A percentile compares a stretch with the other conserved stretches of the same genome.
phyloP scores from a whole-genome alignment of 2,888 invertebrate genomes.

The Cephus spinipes region DNA sequence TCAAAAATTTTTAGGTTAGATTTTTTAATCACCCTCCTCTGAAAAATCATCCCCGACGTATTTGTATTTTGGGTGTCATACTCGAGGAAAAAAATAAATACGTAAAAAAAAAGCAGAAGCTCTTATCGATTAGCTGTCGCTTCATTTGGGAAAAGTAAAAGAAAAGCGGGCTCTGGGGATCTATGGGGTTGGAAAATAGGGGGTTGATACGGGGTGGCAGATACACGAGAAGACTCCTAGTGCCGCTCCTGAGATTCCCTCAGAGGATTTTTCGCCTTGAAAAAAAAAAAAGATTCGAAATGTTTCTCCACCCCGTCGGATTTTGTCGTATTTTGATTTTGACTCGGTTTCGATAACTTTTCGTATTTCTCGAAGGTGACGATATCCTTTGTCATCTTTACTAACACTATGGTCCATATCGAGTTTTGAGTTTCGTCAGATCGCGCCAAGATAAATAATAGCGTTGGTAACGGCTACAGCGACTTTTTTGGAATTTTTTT shows the following conservation, averaged over 20 bases:
- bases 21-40: too few relatives aligned
- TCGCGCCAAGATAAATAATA: too few relatives aligned
- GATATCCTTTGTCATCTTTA: neutral
- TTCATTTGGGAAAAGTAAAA: conserved; percentile 63
- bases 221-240: conserved; percentile 62
- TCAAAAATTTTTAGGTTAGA: too few relatives aligned
- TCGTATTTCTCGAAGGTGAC: neutral
- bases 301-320: neutral
- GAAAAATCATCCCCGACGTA: too few relatives aligned
- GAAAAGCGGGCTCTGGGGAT: conserved; percentile 62
- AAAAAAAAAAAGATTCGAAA: neutral
- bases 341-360: conserved; percentile 8
- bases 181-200: conserved; percentile 27
- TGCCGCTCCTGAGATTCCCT: conserved; percentile 26
- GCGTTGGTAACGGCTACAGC: too few relatives aligned
- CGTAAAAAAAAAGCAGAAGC: conserved; percentile 32
- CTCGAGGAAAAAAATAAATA: neutral
- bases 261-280: neutral
- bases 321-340: conserved; percentile 6
- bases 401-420: too few relatives aligned
- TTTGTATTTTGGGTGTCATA: too few relatives aligned
- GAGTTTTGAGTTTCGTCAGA: too few relatives aligned
- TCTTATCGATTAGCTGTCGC: conserved; percentile 63
- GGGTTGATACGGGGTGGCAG: conserved; percentile 53
- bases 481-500: too few relatives aligned